Base-by-base conservation (phyloP, 2,797 vertebrate genomes). In the Clarias platycephalus region DNA sequence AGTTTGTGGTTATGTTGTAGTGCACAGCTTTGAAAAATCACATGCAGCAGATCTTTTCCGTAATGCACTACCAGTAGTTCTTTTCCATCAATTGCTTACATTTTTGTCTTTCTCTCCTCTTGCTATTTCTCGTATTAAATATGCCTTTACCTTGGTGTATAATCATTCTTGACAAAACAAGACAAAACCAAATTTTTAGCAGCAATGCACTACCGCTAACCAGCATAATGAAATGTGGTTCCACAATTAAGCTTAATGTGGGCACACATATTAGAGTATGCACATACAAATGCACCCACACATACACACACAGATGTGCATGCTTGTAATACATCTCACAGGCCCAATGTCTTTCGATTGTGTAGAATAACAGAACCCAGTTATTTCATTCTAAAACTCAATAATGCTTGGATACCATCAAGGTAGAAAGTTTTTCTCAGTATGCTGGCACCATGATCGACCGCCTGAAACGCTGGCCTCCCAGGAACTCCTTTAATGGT, bases 21-120 rank as follows among this genome's bases (percentile, higher is more conserved):
- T 34, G 34, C 74, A 76, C 55, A 58, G 55, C 74, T 76, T 34
- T 76, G 74, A 76, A 34, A n/a, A 34, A 58, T 76, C 53, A 22
- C 53, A 26, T 9, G 53, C 2, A 34, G 28, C 18, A 24, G 28
- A 58, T 58, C 18, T 37, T 24, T 37, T 3, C 53, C 53, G 0
- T 57, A 28, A 60, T 24, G 10, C 55, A 34, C 20, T 5, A 34
- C 53, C 12, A 18, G 0, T 5, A 5, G 26, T 75, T 34, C 4
- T 37, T 37, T 37, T 37, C 34, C 34, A 5, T 37, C 9, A 58
- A 58, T 24, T 24, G 74, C 55, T 76, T 15, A 34, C 28, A 6
- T 34, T 76, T 4, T 22, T 15, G 20, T 24, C 40, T 16, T 26
- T 49, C n/a, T 74, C n/a, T 3, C 40, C 53, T 15, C 24, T 74